These are phyloP conservation scores for Apteryx owenii DNA, from an alignment of 2,113 vertebrate species.

Conservation along the genomic window DNA sequence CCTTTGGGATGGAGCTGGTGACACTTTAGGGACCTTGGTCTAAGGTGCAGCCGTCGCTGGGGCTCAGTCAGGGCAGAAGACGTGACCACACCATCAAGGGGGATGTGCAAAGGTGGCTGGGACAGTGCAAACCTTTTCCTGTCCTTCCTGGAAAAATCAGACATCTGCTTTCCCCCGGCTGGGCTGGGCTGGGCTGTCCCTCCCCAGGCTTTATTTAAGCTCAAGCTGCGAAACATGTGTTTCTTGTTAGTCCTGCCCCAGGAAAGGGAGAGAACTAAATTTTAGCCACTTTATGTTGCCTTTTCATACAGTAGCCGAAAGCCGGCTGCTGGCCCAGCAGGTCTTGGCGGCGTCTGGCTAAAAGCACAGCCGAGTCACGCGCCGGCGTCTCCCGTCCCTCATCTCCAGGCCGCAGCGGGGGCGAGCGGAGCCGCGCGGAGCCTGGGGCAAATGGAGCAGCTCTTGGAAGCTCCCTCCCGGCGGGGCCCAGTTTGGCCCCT, in stretches of 20 bases:
- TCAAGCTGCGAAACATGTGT: neutral
- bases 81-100: neutral
- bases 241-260: neutral
- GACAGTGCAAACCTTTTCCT: neutral
- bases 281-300: too few species aligned
- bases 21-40: neutral
- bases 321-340: too few species aligned
- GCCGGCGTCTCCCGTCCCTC: too few species aligned
- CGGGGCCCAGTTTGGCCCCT: neutral
- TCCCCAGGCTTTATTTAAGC: neutral
- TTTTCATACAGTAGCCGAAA: too few species aligned
- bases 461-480: neutral
- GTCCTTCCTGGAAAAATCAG: neutral
- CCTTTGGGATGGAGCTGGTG: neutral
- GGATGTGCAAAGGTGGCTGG: neutral
- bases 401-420: too few species aligned
- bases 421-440: too few species aligned
- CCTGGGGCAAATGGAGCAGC: neutral
- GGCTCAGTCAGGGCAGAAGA: neutral
- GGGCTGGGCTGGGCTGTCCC: too few species aligned
- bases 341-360: too few species aligned
- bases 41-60: neutral
- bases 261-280: too few species aligned
- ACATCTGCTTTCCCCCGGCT: neutral
- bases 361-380: too few species aligned